Evolutionary conservation across 2,113 vertebrate genomes (phyloP), one percentile per base, ranked within the genome.

Genomic region (Speoplatyrhinus poulsoni): DNA sequence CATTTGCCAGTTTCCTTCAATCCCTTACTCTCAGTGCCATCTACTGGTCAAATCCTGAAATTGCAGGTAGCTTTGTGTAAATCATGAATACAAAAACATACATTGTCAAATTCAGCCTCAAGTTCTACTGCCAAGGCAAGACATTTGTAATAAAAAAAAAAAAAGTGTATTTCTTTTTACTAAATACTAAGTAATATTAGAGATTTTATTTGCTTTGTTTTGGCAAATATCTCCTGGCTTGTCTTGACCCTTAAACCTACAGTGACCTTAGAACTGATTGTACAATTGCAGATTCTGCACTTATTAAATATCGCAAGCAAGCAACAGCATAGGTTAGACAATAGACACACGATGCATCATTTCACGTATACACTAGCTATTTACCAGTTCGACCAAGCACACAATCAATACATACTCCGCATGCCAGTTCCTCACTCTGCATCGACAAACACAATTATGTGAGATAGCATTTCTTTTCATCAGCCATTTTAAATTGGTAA

Each of bases 11-110:
- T 41, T 41, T 5, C 5, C 46, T 71, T 70, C 41, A 76, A 54
- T 13, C 46, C 62, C 69, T 76, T 60, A 8, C 69, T 70, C 50
- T 16, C 72, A 75, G 72, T 69, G 76, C 82, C 89, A 77, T 86
- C 90, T 79, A n/a, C 72, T 87, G 88, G 82, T 0, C 12, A 73
- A 26, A 15, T 0, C 0, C 11, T 48, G 32, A 33, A 75, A 49
- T 48, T 68, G 49, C 73, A 78, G 6, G 32, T 9, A 36, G 2
- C 7, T 4, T 8, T 8, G 36, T 10, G 1, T 55, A 46, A 69
- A 0, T 11, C 2, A 6, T 41, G 6, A 59, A 55, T 50, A 3
- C 3, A 26, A 26, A 8, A 1, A n/a, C 33, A 15, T 16, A 15
- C 56, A 58, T 26, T 26, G 12, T n/a, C 19, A 32, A 11, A 11